A percentile compares a stretch with the other conserved stretches of the same genome.
These are phyloP conservation scores for Chionoecetes opilio DNA, from an alignment of 1,140 invertebrate species.

Conservation along the genomic window DNA sequence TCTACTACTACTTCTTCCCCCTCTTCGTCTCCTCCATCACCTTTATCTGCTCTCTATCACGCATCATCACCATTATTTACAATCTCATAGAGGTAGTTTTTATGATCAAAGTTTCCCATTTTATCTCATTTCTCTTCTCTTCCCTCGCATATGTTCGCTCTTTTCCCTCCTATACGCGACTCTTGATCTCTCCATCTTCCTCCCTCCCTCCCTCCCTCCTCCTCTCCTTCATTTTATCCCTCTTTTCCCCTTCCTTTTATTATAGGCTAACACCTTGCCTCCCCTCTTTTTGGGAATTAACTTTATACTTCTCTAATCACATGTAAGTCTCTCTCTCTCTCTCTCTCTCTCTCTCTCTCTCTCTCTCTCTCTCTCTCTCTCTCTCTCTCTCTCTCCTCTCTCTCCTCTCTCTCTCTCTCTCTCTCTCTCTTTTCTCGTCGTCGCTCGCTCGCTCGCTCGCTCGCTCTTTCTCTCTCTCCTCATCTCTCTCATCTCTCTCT, in stretches of 20 bases:
- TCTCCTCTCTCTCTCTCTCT: not conserved
- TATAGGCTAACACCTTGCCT: constrained; percentile 7
- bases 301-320: not conserved
- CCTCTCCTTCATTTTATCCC: not conserved
- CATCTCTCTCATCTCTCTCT: too few relatives aligned
- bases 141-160: not conserved
- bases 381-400: not conserved
- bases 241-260: constrained; percentile 3
- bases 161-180: not conserved
- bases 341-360: constrained; percentile 27
- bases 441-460: too few relatives aligned
- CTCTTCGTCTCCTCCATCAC: not conserved
- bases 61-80: constrained; percentile 2
- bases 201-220: not conserved
- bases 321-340: constrained; percentile 13
- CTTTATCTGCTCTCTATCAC: not conserved
- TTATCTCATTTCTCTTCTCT: not conserved
- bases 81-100: constrained; percentile 17
- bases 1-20: not conserved
- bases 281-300: constrained; percentile 9
- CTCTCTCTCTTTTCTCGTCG: too few relatives aligned
- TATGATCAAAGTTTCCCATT: not conserved
- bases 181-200: not conserved
- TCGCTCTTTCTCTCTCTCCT: too few relatives aligned
- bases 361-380: constrained; percentile 27